Evolutionary conservation across 2,797 vertebrate genomes (phyloP).

Genomic region (Anniella stebbinsi): DNA sequence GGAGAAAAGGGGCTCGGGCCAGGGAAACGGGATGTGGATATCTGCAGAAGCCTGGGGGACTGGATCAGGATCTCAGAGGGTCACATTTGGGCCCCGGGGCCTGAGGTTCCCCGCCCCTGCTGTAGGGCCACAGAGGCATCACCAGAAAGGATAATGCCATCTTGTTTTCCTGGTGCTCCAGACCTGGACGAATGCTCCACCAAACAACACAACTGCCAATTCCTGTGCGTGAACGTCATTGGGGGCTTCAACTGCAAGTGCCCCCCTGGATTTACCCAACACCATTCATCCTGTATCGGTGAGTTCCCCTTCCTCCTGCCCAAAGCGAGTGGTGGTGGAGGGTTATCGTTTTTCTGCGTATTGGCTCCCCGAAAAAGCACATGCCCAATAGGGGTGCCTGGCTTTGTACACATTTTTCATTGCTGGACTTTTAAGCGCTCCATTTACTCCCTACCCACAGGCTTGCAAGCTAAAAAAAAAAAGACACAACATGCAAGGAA

Average conservation of each 20-base stretch:
- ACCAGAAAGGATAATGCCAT: rapidly evolving
- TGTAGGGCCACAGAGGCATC: no score
- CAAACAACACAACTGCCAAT: constrained; percentile 89
- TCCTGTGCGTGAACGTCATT: constrained; percentile 85
- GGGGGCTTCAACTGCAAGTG: constrained; percentile 87
- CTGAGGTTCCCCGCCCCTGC: no score
- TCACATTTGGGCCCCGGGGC: no score
- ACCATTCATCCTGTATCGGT: constrained; percentile 85
- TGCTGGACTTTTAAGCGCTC: no score
- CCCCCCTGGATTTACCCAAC: constrained; percentile 86
- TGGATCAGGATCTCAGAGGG: no score
- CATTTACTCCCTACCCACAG: no score
- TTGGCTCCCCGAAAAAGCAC: not conserved
- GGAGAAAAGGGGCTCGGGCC: no score
- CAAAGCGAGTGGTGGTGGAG: not conserved
- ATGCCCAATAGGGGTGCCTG: no score
- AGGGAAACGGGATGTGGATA: no score
- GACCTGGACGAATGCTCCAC: constrained; percentile 87
- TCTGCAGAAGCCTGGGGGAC: no score
- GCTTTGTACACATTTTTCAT: not conserved
- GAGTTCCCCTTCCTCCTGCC: constrained; percentile 42
- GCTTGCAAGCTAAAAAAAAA: no score
- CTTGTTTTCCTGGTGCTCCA: constrained; percentile 48
- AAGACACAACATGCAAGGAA: no score
- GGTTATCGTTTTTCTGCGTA: not conserved